These are phyloP conservation scores for Drosophila trapezifrons DNA, from an alignment of 1,140 invertebrate species.

Conservation along the genomic window DNA sequence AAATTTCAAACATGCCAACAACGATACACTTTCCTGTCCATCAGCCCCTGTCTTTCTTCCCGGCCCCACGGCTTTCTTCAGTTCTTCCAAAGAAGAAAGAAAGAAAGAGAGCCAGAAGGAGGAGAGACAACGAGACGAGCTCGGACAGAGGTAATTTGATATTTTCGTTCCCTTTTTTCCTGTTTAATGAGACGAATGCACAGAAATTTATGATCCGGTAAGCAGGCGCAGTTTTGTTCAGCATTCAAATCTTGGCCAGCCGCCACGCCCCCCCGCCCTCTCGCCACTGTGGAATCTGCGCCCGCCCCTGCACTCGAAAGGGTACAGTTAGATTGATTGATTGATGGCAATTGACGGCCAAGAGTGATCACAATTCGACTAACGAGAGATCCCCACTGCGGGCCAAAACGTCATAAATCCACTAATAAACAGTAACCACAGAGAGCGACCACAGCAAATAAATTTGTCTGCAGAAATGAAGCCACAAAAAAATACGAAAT, in stretches of 20 bases:
- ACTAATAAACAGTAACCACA: slow-evolving; percentile 60
- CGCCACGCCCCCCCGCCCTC: not conserved
- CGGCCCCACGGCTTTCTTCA: slow-evolving; percentile 24
- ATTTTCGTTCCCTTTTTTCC: slow-evolving; percentile 77
- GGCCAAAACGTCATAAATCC: slow-evolving; percentile 68
- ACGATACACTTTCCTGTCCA: slow-evolving; percentile 78
- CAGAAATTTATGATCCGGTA: slow-evolving; percentile 83
- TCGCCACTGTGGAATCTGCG: not conserved
- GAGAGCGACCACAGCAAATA: slow-evolving; percentile 46
- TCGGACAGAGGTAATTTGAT: slow-evolving; percentile 67
- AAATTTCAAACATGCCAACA: slow-evolving; percentile 80
- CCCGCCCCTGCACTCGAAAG: not conserved
- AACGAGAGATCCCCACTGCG: slow-evolving; percentile 54
- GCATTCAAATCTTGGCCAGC: slow-evolving; percentile 49
- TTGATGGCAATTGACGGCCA: slow-evolving; percentile 72
- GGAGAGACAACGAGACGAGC: slow-evolving; percentile 6
- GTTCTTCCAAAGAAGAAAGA: slow-evolving; percentile 64
- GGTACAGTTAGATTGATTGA: slow-evolving; percentile 60
- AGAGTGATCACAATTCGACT: slow-evolving; percentile 67
- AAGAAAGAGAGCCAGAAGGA: not conserved
- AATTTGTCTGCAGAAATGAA: slow-evolving; percentile 75
- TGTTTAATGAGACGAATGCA: slow-evolving; percentile 84
- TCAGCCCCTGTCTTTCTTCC: slow-evolving; percentile 46
- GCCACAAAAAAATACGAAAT: slow-evolving; percentile 54
- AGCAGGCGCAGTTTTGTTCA: slow-evolving; percentile 81